phyloP scores from a whole-genome alignment of 2,888 invertebrate species.

The Tachina fera region DNA sequence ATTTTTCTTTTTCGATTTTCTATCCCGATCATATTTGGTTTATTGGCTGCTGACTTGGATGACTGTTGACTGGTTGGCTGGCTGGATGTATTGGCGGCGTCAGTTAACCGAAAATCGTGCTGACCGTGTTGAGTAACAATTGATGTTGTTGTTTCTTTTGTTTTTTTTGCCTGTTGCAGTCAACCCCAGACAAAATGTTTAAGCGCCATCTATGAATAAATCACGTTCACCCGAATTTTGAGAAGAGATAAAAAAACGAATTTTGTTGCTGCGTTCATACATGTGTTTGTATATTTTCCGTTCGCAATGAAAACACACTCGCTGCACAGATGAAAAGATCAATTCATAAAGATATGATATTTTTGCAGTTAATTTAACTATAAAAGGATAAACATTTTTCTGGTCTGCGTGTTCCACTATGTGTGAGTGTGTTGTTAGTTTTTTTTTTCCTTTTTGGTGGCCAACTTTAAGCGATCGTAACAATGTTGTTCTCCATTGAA shows the following conservation, averaged over 20 bases:
- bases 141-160: not conserved
- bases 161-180: constrained; percentile 37
- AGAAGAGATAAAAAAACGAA: constrained; percentile 19
- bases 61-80: constrained; percentile 7
- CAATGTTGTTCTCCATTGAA: constrained; percentile 31
- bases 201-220: constrained; percentile 74
- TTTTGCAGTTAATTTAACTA: constrained; percentile 72
- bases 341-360: constrained; percentile 66
- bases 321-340: constrained; percentile 65
- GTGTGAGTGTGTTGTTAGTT: constrained; percentile 22
- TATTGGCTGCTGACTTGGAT: constrained; percentile 49
- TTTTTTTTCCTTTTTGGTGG: constrained; percentile 1
- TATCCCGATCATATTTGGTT: constrained; percentile 70
- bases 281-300: constrained; percentile 5
- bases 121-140: constrained; percentile 70
- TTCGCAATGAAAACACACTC: constrained; percentile 29
- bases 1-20: constrained; percentile 23
- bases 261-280: constrained; percentile 27
- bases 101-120: constrained; percentile 71
- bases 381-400: constrained; percentile 70
- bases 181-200: constrained; percentile 69
- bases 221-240: constrained; percentile 69
- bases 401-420: constrained; percentile 8
- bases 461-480: constrained; percentile 48
- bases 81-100: constrained; percentile 62